Percentiles rank a stretch among this genome's conserved stretches.
These are phyloP conservation scores for Gymnoscelis rufifasciata DNA, from an alignment of 2,888 invertebrate genomes.

Conservation along the genomic window DNA sequence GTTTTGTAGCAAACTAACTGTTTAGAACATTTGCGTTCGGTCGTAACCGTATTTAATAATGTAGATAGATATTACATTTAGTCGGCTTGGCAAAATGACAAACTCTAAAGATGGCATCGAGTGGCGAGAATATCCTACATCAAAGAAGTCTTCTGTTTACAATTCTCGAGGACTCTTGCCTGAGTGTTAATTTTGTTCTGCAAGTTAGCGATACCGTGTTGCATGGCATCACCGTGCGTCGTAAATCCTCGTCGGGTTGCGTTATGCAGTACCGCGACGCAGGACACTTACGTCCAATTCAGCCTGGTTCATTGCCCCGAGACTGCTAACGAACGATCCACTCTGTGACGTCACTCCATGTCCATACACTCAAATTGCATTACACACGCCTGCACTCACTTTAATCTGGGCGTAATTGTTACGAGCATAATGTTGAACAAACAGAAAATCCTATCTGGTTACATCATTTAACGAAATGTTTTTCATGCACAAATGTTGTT, in stretches of 20 bases:
- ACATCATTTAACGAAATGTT: constrained; percentile 15
- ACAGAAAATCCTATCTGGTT: constrained; percentile 26
- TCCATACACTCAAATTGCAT: constrained; percentile 63
- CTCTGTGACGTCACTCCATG: constrained; percentile 65
- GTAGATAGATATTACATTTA: no score
- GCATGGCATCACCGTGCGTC: constrained; percentile 43
- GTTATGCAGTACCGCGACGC: constrained; percentile 49
- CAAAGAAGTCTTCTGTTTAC: background rate
- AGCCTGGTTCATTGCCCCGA: constrained; percentile 68
- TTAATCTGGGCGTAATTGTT: constrained; percentile 29
- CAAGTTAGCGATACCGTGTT: constrained; percentile 4
- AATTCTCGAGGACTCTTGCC: background rate
- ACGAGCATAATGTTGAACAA: constrained; percentile 26
- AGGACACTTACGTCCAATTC: constrained; percentile 74
- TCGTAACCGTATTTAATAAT: no score
- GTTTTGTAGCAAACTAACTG: no score
- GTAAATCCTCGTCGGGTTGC: constrained; percentile 59
- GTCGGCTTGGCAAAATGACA: no score
- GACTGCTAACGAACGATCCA: constrained; percentile 56
- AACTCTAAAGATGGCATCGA: no score
- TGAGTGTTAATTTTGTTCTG: constrained; percentile 9
- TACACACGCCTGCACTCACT: constrained; percentile 33
- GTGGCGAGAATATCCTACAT: no score
- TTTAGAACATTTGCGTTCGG: no score
- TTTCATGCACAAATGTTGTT: background rate